Base-by-base conservation (phyloP, 2,797 vertebrate genomes). In the Mycteria americana region DNA sequence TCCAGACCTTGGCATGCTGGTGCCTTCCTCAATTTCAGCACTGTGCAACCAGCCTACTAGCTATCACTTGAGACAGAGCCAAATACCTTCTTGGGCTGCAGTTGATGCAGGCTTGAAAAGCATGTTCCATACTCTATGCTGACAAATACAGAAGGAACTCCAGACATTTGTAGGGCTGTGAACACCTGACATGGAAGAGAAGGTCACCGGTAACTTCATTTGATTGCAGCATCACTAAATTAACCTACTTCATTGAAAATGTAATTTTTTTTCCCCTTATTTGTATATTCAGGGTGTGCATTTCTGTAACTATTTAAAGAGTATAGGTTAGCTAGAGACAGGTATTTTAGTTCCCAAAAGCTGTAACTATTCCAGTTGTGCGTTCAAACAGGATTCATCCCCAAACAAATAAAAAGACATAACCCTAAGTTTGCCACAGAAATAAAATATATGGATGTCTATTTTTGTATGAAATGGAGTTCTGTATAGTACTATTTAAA, bases 401-500 rank as follows among this genome's bases (percentile, higher is more conserved):
- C 79, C 45, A 46, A 70, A 67, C 43, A 73, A 79, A 35, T 25
- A n/a, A 53, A 85, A 76, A 3, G 31, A 93, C 35, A 1, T 9
- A 63, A 53, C 28, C 60, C 18, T 27, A 78, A 56, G 21, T 90
- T 85, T 96, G 84, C 73, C 89, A 94, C 12, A 74, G 76, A 89
- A 80, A 74, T 92, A 68, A 93, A 96, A 94, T 82, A 89, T 67
- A 94, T 65, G 69, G 85, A 96, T 94, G 70, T 88, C 88, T 98
- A 97, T 98, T 98, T 98, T 98, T 98, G 45, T 96, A 98, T 77
- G 68, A 97, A 89, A 97, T 85, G 8, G 88, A 97, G 83, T 96
- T 97, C 83, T 96, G 75, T 74, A 90, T 33, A 93, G 31, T 91
- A 92, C 91, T 98, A 97, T 97, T 98, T 98, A 88, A 50, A 57